Evolutionary conservation across 2,113 vertebrate genomes (phyloP), one percentile per base, ranked within the genome.

Genomic region (Cheilinus undulatus): DNA sequence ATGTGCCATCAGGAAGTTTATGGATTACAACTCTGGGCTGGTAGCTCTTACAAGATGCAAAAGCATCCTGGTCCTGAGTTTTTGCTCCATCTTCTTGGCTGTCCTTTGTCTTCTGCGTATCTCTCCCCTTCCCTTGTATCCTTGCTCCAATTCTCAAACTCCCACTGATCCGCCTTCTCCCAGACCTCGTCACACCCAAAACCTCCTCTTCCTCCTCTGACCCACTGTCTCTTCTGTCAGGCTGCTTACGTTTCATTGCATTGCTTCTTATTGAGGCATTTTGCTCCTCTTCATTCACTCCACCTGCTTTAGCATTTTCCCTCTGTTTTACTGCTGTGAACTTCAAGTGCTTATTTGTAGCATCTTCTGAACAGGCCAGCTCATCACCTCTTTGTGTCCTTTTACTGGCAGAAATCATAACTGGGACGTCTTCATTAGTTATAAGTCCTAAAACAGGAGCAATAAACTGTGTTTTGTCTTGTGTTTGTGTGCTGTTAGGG

Each of bases 371-470:
- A 11, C 32, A 11, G 28, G 75, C 40, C 12, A 26, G 7, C 24
- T 28, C 4, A 0, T 46, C 52, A 1, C 2, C 23, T 45, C 27
- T 57, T 22, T 13, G 20, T 5, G 24, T 26, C 9, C 34, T 72
- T 20, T 72, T 72, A 19, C 24, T 24, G 11, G 69, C 28, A 9
- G 81, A 27, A 14, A 36, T 49, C 73, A 84, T 63, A 27, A 53
- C 11, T 0, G 85, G 86, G 2, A 90, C 63, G 0, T 87, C 70
- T 15, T 85, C 30, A 8, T 64, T 74, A 5, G 69, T 86, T 67
- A 91, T 82, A 0, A 83, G 80, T 34, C 88, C 81, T 2, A 92
- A 77, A 6, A 91, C 89, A 0, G 93, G 92, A 14, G 26, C 10
- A 23, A 80, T 69, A 19, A 78, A 69, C 0, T 59, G 22, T 0